Evolutionary conservation across 2,113 vertebrate species (phyloP), one percentile per base, ranked within the genome.

Genomic region (Leptosomus discolor): DNA sequence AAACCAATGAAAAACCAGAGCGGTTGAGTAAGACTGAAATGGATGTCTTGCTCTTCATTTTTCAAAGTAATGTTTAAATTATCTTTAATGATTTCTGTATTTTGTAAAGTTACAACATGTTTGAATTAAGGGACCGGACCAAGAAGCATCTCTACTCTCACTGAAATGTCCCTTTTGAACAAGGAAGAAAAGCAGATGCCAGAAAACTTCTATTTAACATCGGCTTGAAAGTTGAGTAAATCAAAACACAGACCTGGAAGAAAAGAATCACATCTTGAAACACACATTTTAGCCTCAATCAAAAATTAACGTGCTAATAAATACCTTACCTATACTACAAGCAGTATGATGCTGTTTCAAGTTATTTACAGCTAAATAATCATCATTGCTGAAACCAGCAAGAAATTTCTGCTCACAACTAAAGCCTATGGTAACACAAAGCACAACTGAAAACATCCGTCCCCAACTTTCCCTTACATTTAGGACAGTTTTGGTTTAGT

Each of bases 211-310:
- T 94, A 64, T 75, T 91, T 91, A 89, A 92, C 68, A 94, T 85
- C 86, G 76, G 86, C 92, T 94, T 95, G 69, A 70, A 92, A 95
- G 93, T 65, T 92, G 92, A 94, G 51, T 88, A 95, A 95, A 96
- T 94, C 94, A 94, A 90, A 64, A 94, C 88, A 95, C 43, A 89
- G 16, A 96, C 90, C 92, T 92, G 96, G 82, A 96, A 94, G 67
- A 94, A 96, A 91, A 95, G 77, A 96, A 94, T 85, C 84, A 94
- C 73, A 95, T 82, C 87, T 93, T 94, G 85, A 94, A 96, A 96
- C 39, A 91, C 15, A 78, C 23, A 37, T 80, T 94, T 90, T 22
- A 39, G 74, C 80, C 80, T 92, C 56, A 63, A 24, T 89, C 56
- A 85, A 56, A 94, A 92, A 53, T 50, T 26, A 56, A 4, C 5